Evolutionary conservation across 2,888 invertebrate species (phyloP).

Genomic region (Caenorhabditis japonica): DNA sequence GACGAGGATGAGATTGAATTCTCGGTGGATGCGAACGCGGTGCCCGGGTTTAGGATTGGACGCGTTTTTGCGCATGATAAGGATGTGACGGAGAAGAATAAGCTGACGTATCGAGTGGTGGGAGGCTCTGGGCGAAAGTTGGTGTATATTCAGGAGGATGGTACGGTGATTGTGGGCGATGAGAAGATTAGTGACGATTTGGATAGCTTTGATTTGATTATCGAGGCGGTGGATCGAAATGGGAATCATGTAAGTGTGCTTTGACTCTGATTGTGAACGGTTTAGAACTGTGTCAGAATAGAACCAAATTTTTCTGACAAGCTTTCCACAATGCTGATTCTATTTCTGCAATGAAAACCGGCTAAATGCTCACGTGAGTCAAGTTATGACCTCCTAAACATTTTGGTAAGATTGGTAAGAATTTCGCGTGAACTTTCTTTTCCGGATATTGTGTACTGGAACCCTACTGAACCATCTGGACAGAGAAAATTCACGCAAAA

Average conservation of each 20-base stretch:
- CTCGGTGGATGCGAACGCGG: slow-evolving; percentile 23
- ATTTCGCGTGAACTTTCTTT: too few relatives aligned
- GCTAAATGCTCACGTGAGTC: too few relatives aligned
- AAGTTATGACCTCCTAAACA: too few relatives aligned
- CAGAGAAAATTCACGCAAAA: too few relatives aligned
- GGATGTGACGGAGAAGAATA: slow-evolving; percentile 59
- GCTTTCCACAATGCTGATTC: too few relatives aligned
- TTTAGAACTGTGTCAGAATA: too few relatives aligned
- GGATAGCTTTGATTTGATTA: slow-evolving; percentile 59
- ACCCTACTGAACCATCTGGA: too few relatives aligned
- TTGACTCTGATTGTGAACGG: background rate
- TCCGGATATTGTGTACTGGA: too few relatives aligned
- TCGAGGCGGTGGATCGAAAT: slow-evolving; percentile 57
- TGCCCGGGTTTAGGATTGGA: slow-evolving; percentile 61
- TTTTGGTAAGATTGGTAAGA: too few relatives aligned
- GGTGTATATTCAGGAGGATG: slow-evolving; percentile 68
- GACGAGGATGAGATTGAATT: slow-evolving; percentile 46
- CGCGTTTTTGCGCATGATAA: slow-evolving; percentile 65
- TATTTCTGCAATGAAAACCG: too few relatives aligned
- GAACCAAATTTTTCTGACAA: too few relatives aligned
- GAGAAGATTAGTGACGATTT: slow-evolving; percentile 23
- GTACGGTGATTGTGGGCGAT: slow-evolving; percentile 62
- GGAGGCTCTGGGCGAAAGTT: slow-evolving; percentile 63
- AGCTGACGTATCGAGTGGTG: slow-evolving; percentile 58
- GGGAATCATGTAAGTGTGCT: slow-evolving; percentile 60